Evolutionary conservation across 2,888 invertebrate genomes (phyloP).

Genomic region (Yponomeuta sedellus): DNA sequence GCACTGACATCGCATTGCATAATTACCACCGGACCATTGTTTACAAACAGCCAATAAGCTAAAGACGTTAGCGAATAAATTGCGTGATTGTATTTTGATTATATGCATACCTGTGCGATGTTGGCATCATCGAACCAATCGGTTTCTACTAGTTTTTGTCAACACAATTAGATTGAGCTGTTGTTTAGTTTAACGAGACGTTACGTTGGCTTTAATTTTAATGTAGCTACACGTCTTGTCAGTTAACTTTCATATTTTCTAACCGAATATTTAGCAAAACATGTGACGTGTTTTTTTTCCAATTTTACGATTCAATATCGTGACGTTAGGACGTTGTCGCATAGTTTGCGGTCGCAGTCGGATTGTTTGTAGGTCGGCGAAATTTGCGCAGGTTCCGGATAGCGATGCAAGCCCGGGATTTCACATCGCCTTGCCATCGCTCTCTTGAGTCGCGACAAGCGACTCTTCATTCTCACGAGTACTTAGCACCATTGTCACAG

Average conservation of each 20-base stretch:
- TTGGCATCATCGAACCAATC: conserved; percentile 7
- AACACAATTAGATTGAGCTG: conserved; percentile 2
- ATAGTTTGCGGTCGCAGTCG: conserved; percentile 35
- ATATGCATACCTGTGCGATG: conserved; percentile 25
- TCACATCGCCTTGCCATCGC: conserved; percentile 35
- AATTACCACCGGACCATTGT: conserved; percentile 70
- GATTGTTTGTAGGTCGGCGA: conserved; percentile 54
- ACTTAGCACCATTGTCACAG: conserved; percentile 43
- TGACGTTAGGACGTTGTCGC: conserved; percentile 11
- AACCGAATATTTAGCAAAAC: background rate
- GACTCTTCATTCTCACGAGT: conserved; percentile 48
- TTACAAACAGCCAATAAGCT: conserved; percentile 68
- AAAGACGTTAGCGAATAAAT: conserved; percentile 47
- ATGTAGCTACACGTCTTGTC: background rate
- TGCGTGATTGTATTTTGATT: conserved; percentile 61
- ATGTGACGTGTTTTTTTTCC: background rate
- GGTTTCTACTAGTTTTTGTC: conserved; percentile 11
- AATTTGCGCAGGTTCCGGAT: conserved; percentile 37
- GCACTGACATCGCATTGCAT: conserved; percentile 68
- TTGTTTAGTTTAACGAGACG: conserved; percentile 6
- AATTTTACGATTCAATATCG: background rate
- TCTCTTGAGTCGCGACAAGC: conserved; percentile 28
- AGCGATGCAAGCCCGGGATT: conserved; percentile 26
- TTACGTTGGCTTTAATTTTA: conserved; percentile 3
- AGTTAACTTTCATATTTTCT: conserved; percentile 3